Base-by-base conservation (phyloP, 2,113 vertebrate genomes). In the Kobus ellipsiprymnus region DNA sequence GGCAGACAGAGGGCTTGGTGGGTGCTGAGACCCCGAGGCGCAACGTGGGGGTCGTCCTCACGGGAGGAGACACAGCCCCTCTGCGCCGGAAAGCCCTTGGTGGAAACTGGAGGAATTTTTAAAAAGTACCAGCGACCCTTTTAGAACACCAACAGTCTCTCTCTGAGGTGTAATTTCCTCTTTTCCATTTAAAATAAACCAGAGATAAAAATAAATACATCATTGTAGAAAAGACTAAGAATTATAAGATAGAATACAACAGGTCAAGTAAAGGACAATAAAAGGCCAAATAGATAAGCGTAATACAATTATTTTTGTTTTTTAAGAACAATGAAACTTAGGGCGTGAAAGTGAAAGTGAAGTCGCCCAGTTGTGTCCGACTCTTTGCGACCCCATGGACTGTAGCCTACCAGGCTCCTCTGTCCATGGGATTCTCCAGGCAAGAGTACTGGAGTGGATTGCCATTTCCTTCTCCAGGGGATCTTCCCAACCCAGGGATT, bases 61-160 rank as follows among this genome's bases (percentile, higher is more conserved):
- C 0, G 23, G 67, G 52, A 46, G 16, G 48, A 36, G 12, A 13
- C 21, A 0, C 3, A 19, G 16, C 25, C 48, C 27, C 10, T 54
- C 15, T 54, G 64, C 0, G 1, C 64, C 4, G 0, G 48, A 55
- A 64, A 67, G 80, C 25, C 40, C 60, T 30, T 15, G 12, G 8
- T 16, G 57, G 85, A 52, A 36, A 59, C 7, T 9, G 16, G 17
- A 33, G 55, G 13, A 64, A 15, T 59, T 64, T 52, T 33, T 9
- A 2, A 36, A 71, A 87, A 64, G 27, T 19, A 2, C 40, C 14
- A 7, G 48, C 2, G 9, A 46, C 48, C 7, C 16, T 89, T 67
- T 40, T 6, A 25, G 54, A 77, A 11, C 54, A 62, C 33, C 50
- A 52, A 74, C 0, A 9, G 6, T 60, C 19, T 57, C 6, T 27